Percentiles rank a stretch among this genome's conserved stretches.
These are phyloP conservation scores for Chloroceryle inda DNA, from an alignment of 2,797 vertebrate species.

Conservation along the genomic window DNA sequence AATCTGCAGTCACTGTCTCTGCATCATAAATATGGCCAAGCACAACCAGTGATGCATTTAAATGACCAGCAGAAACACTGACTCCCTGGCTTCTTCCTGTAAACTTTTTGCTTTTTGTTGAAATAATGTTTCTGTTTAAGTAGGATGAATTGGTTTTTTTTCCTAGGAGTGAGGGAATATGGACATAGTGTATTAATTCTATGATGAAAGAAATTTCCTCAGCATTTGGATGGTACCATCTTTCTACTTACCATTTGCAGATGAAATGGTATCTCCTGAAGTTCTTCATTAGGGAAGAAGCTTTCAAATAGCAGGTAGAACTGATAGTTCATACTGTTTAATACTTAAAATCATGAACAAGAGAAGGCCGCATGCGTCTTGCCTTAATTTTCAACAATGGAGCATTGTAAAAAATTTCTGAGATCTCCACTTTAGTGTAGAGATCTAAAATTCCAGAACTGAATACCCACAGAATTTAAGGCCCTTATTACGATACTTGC, in stretches of 20 bases:
- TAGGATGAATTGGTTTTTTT: not conserved
- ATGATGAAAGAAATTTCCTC: not conserved
- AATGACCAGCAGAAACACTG: not conserved
- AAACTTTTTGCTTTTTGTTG: not conserved
- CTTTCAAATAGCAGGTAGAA: conserved; percentile 46
- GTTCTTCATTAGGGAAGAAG: not conserved
- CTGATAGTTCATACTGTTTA: conserved; percentile 33
- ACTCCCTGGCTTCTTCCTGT: not conserved
- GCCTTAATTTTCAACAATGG: conserved; percentile 18
- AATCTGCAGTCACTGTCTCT: not conserved
- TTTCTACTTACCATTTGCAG: not conserved
- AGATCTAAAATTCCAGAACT: conserved; percentile 3
- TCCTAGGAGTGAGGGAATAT: not conserved
- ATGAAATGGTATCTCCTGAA: not conserved
- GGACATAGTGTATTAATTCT: not conserved
- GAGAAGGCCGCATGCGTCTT: conserved; percentile 57
- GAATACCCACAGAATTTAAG: not conserved
- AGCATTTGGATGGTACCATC: not conserved
- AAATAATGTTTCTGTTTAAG: not conserved
- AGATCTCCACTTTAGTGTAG: not conserved
- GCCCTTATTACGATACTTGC: not conserved
- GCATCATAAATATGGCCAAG: not conserved
- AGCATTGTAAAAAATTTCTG: not conserved
- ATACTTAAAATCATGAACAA: not conserved
- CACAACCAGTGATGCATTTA: not conserved